Conservation (phyloP, 2,797 vertebrate genomes). For the Amblyopsis hoosieri region DNA sequence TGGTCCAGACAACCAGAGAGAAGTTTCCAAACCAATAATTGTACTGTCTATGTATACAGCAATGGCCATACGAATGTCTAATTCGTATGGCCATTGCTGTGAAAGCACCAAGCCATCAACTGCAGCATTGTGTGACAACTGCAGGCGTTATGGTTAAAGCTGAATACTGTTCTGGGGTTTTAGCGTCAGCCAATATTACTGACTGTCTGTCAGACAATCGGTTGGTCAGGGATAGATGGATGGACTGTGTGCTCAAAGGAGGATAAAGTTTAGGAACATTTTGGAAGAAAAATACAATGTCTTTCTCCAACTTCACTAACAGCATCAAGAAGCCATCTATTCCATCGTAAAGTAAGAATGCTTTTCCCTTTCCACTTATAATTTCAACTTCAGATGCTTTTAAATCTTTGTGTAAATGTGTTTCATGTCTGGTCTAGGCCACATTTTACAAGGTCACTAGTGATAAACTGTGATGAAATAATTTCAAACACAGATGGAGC, state of each 20-base stretch:
- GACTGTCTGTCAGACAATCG: background rate
- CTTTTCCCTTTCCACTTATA: slow-evolving; percentile 18
- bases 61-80: no score
- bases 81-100: background rate
- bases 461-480: slow-evolving; percentile 66
- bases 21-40: background rate
- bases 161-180: background rate
- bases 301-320: slow-evolving; percentile 12
- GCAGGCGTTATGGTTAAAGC: background rate
- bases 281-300: background rate
- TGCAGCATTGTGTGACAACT: background rate
- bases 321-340: slow-evolving; percentile 5
- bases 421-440: slow-evolving; percentile 30
- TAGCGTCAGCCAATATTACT: background rate
- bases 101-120: background rate
- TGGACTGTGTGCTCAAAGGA: slow-evolving; percentile 6
- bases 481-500: slow-evolving; percentile 66
- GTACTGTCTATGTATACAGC: background rate
- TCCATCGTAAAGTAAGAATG: slow-evolving; percentile 1
- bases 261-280: slow-evolving; percentile 4
- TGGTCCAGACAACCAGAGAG: background rate
- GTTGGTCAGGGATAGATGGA: slow-evolving; percentile 3
- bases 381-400: slow-evolving; percentile 53
- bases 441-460: slow-evolving; percentile 61
- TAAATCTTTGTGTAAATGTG: slow-evolving; percentile 20